Evolutionary conservation across 53 echinoderm and acorn worm genomes (phyloP).

Genomic region (Luidia sarsii): DNA sequence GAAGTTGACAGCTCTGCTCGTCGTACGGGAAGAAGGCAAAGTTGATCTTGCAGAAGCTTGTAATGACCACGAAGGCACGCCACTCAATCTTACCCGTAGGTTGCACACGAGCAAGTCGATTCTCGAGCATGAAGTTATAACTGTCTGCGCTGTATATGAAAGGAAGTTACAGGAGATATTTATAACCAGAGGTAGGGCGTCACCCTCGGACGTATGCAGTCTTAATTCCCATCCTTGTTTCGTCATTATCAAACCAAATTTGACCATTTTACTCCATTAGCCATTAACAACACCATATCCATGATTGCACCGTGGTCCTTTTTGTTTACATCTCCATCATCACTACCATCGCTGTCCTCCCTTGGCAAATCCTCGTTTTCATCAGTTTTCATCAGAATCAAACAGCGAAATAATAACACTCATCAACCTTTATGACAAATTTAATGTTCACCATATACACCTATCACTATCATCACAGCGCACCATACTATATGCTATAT

Average conservation of each 20-base stretch:
- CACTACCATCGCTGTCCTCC: background rate
- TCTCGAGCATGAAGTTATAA: slow-evolving; percentile 38
- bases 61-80: slow-evolving; percentile 62
- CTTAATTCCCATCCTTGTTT: too few relatives aligned
- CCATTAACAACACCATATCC: background rate
- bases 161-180: too few relatives aligned
- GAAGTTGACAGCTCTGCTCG: slow-evolving; percentile 67
- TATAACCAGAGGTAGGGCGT: too few relatives aligned
- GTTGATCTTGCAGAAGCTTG: slow-evolving; percentile 80
- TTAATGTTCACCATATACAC: background rate
- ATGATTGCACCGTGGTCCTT: too few relatives aligned
- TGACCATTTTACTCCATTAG: too few relatives aligned
- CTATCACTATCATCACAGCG: too few relatives aligned
- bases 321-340: background rate
- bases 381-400: background rate
- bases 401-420: background rate
- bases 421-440: background rate
- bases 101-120: slow-evolving; percentile 15
- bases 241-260: too few relatives aligned
- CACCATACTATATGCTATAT: too few relatives aligned
- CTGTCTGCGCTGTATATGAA: slow-evolving; percentile 20
- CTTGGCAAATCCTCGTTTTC: background rate
- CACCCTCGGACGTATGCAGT: too few relatives aligned
- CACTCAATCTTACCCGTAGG: slow-evolving; percentile 40
- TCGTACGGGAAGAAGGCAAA: slow-evolving; percentile 81